A percentile compares a stretch with the other conserved stretches of the same genome.
phyloP scores from a whole-genome alignment of 2,888 invertebrate species.

The Tyria jacobaeae region DNA sequence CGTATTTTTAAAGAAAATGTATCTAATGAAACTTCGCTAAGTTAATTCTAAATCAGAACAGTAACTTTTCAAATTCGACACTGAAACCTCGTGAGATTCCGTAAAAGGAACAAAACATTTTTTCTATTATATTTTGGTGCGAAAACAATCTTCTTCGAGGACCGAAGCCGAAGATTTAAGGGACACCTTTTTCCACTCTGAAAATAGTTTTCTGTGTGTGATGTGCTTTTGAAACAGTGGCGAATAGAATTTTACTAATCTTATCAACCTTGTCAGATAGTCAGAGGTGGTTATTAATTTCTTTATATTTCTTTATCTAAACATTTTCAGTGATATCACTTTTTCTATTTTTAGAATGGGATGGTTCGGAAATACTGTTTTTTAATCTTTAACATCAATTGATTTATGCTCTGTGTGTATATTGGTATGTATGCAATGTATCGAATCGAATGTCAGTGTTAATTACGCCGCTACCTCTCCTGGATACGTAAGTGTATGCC shows the following conservation, averaged over 20 bases:
- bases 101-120: constrained; percentile 26
- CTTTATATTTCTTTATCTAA: constrained; percentile 1
- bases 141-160: constrained; percentile 48
- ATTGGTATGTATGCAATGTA: background rate
- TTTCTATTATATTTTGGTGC: constrained; percentile 41
- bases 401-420: background rate
- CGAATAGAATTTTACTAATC: constrained; percentile 45
- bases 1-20: background rate
- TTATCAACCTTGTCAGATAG: constrained; percentile 27
- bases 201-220: constrained; percentile 48
- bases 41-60: background rate
- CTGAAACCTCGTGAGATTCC: constrained; percentile 32
- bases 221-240: constrained; percentile 48
- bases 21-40: background rate
- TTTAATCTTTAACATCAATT: background rate
- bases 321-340: constrained; percentile 3
- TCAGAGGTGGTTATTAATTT: background rate
- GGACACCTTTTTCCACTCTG: constrained; percentile 42
- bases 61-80: constrained; percentile 14
- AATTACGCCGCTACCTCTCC: no score
- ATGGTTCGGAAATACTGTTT: background rate
- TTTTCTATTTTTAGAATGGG: constrained; percentile 3
- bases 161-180: constrained; percentile 38
- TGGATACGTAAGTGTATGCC: no score
- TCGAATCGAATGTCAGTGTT: no score